A percentile compares a stretch with the other conserved stretches of the same genome.
phyloP scores from a whole-genome alignment of 2,113 vertebrate genomes.

The Arizona elegans region DNA sequence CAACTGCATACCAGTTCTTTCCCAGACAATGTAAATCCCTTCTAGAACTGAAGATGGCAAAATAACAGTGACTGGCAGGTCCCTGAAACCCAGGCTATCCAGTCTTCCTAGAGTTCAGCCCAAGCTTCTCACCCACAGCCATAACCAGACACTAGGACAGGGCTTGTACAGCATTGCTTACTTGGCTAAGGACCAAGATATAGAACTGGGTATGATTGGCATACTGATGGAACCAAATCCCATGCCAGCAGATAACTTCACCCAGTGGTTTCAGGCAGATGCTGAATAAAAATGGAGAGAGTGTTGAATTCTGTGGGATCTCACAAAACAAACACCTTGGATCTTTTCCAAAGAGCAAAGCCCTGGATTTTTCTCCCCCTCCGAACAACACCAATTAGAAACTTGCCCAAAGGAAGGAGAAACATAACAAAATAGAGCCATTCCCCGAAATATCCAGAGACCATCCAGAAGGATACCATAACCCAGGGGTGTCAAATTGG shows the following conservation, averaged over 20 bases:
- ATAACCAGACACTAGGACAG: background rate
- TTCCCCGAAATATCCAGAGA: background rate
- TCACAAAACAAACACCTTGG: background rate
- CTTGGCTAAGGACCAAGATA: background rate
- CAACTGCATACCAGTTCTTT: background rate
- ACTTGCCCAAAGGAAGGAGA: background rate
- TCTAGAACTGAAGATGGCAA: background rate
- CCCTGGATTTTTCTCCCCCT: background rate
- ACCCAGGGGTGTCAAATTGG: too few relatives aligned
- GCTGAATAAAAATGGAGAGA: background rate
- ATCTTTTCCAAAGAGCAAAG: background rate
- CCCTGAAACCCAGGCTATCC: background rate
- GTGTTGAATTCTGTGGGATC: background rate
- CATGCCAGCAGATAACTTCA: background rate
- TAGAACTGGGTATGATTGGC: background rate
- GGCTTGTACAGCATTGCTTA: background rate
- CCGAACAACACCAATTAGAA: background rate
- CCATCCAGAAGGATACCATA: background rate
- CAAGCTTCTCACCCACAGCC: background rate
- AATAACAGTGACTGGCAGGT: background rate
- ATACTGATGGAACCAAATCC: background rate
- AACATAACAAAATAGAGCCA: background rate
- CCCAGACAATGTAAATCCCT: background rate
- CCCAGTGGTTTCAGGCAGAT: background rate
- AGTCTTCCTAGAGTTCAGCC: background rate